Conservation (phyloP, 2,113 vertebrate genomes). For the Sisor rabdophorus region DNA sequence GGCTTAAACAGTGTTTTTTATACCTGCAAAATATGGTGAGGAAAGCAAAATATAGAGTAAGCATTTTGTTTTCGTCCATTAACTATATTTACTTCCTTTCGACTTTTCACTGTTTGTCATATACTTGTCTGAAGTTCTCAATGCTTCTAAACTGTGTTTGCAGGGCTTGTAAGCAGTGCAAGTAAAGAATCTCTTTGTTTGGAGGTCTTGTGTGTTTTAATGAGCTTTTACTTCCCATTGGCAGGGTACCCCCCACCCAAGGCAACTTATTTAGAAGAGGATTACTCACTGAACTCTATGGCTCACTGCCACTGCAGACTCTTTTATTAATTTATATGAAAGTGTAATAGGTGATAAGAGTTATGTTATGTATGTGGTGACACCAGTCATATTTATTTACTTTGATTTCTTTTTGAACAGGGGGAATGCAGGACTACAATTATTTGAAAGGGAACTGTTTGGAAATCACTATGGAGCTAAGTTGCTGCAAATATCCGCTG, state of each 20-base stretch:
- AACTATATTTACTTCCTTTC: too few relatives aligned
- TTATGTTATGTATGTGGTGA: neutral
- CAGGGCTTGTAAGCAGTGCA: neutral
- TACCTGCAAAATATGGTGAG: too few relatives aligned
- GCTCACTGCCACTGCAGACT: constrained; percentile 38
- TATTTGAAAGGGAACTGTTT: constrained; percentile 90
- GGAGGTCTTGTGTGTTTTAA: constrained; percentile 33
- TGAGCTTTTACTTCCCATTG: constrained; percentile 41
- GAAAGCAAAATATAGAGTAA: too few relatives aligned
- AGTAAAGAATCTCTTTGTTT: constrained; percentile 11
- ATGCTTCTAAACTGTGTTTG: neutral
- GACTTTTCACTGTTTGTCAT: neutral
- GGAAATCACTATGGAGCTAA: constrained; percentile 92
- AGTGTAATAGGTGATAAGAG: constrained; percentile 1
- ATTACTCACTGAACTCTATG: constrained; percentile 37
- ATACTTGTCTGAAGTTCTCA: neutral
- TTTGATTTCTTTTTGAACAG: constrained; percentile 58
- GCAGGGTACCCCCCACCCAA: constrained; percentile 50
- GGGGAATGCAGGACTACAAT: constrained; percentile 99
- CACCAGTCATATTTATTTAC: neutral
- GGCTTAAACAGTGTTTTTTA: too few relatives aligned
- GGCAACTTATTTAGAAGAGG: constrained; percentile 12
- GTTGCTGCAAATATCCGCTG: constrained; percentile 90
- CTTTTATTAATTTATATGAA: neutral
- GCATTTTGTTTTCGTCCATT: too few relatives aligned